Percentiles rank a stretch among this genome's conserved stretches.
Conservation (phyloP, 2,113 vertebrate species). For the Numida meleagris region DNA sequence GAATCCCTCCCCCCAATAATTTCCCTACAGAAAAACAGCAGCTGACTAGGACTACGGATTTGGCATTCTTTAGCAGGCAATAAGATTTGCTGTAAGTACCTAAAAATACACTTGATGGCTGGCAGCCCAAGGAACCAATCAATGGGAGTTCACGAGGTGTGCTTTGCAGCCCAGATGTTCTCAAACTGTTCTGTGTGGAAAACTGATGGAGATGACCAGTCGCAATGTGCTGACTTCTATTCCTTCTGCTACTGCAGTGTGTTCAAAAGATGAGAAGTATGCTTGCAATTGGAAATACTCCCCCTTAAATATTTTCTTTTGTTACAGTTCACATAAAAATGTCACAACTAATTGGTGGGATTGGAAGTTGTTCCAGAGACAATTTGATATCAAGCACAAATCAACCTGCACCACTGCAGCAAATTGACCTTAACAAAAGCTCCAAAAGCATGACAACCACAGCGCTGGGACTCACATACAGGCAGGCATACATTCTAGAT, state of each 20-base stretch:
- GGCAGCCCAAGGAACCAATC: slow-evolving; percentile 38
- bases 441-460: background rate
- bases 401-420: background rate
- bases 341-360: background rate
- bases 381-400: background rate
- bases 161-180: slow-evolving; percentile 60
- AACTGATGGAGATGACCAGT: background rate
- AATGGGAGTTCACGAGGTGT: slow-evolving; percentile 62
- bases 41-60: slow-evolving; percentile 27
- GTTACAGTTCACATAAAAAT: background rate
- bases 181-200: background rate
- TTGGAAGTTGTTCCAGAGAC: background rate
- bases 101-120: slow-evolving; percentile 57
- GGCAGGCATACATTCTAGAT: background rate
- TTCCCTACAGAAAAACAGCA: background rate
- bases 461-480: background rate
- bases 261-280: background rate
- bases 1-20: background rate
- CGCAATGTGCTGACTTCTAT: background rate
- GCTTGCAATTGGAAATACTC: background rate
- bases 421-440: background rate
- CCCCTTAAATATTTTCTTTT: background rate
- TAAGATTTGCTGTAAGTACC: slow-evolving; percentile 53
- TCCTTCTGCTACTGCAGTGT: background rate
- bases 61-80: slow-evolving; percentile 10